Evolutionary conservation across 2,888 invertebrate genomes (phyloP).

Genomic region (Drosophila anceps): DNA sequence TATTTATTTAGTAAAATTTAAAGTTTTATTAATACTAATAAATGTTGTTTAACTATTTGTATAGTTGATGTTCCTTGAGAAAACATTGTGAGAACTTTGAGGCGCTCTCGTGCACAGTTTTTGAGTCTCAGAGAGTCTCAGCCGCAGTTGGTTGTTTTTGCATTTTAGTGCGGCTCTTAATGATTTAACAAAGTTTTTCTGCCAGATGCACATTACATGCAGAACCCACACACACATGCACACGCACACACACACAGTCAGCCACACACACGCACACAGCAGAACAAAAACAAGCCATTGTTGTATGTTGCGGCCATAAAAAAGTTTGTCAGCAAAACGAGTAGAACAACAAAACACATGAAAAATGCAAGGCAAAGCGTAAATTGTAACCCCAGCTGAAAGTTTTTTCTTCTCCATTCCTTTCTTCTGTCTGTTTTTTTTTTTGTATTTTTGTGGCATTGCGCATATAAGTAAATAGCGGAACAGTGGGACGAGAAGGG

Average conservation of each 20-base stretch:
- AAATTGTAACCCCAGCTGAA: constrained; percentile 67
- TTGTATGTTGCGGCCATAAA: constrained; percentile 69
- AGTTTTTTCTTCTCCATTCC: constrained; percentile 26
- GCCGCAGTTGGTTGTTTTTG: constrained; percentile 31
- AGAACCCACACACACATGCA: constrained; percentile 26
- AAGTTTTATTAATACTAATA: neutral
- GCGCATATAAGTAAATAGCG: constrained; percentile 47
- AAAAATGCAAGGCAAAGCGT: constrained; percentile 68
- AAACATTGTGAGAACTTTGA: constrained; percentile 32
- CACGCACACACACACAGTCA: constrained; percentile 12
- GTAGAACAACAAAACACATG: constrained; percentile 47
- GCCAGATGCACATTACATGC: constrained; percentile 64
- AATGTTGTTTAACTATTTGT: neutral
- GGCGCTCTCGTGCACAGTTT: constrained; percentile 18
- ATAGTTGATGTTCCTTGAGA: neutral
- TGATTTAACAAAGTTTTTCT: constrained; percentile 66
- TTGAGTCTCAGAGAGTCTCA: constrained; percentile 23
- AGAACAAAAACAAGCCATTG: constrained; percentile 47
- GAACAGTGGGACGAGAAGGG: constrained; percentile 4
- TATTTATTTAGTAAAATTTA: neutral
- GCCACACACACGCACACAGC: constrained; percentile 10
- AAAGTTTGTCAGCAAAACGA: constrained; percentile 63
- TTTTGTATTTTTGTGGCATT: constrained; percentile 35
- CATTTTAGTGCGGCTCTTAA: constrained; percentile 56
- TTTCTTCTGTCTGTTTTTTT: neutral